Conservation (phyloP, 2,113 vertebrate species). For the Nothoprocta perdicaria region DNA sequence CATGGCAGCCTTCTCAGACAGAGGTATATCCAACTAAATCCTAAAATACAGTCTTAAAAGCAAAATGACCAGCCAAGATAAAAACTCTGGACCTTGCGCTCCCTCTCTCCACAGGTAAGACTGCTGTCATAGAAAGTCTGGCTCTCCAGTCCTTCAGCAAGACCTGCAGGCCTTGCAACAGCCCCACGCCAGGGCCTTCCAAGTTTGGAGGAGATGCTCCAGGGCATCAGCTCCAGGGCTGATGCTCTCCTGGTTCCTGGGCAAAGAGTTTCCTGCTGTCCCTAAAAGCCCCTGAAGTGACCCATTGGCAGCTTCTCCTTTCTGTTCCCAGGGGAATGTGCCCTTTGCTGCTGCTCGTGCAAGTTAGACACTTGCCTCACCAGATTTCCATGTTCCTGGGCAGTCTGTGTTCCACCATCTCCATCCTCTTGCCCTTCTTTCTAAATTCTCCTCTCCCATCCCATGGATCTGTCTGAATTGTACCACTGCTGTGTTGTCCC, state of each 20-base stretch:
- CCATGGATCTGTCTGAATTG: not conserved
- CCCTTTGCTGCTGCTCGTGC: not conserved
- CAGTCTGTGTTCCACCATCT: not conserved
- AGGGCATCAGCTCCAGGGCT: not conserved
- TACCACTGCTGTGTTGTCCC: not conserved
- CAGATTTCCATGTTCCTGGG: not conserved
- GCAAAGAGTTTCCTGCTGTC: not conserved
- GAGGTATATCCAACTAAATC: not conserved
- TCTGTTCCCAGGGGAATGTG: not conserved
- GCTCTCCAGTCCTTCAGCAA: not conserved
- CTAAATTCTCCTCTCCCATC: not conserved
- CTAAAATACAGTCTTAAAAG: not conserved
- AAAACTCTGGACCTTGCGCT: not conserved
- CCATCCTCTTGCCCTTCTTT: not conserved
- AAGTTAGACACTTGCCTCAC: not conserved
- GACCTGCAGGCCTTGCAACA: not conserved
- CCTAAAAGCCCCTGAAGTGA: not conserved
- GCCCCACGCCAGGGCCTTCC: not conserved
- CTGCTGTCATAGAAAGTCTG: not conserved
- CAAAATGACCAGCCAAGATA: not conserved
- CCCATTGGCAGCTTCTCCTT: not conserved
- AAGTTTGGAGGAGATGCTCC: not conserved
- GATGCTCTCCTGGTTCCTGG: not conserved
- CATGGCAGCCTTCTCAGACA: constrained; percentile 4
- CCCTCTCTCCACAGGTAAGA: not conserved